Percentiles rank a stretch among this genome's conserved stretches.
Evolutionary conservation across 30 jellyfish, hydroid and myxozoan genomes (phyloP).

Genomic region (Catostylus mosaicus): DNA sequence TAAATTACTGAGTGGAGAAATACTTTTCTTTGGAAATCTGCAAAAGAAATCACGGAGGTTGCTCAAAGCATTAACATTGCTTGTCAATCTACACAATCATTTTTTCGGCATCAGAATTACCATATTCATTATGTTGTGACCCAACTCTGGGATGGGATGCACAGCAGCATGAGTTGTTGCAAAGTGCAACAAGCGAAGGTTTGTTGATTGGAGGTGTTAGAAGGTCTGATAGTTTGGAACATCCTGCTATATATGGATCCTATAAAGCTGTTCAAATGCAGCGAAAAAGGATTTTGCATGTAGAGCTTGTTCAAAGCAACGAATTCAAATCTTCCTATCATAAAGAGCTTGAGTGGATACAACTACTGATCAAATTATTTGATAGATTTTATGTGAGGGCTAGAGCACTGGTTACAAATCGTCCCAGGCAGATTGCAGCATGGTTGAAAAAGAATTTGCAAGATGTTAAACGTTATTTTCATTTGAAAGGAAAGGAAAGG

Average conservation of each 20-base stretch:
- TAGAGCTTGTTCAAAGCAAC: conserved; percentile 60
- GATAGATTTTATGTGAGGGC: conserved; percentile 30
- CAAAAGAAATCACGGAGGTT: conserved; percentile 43
- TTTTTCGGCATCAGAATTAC: conserved; percentile 39
- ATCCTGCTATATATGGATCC: conserved; percentile 72
- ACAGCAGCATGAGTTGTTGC: conserved; percentile 28
- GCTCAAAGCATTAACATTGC: conserved; percentile 40
- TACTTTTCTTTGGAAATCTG: conserved; percentile 43
- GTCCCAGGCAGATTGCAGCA: conserved; percentile 61
- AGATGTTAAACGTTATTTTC: conserved; percentile 49
- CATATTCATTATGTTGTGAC: conserved; percentile 41
- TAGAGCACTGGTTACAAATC: conserved; percentile 53
- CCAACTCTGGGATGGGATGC: conserved; percentile 14
- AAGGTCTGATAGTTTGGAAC: conserved; percentile 76
- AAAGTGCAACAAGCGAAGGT: conserved; percentile 10
- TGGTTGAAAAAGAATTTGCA: conserved; percentile 36
- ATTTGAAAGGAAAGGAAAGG: conserved; percentile 31
- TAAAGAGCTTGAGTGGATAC: conserved; percentile 60
- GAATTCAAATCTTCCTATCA: conserved; percentile 46
- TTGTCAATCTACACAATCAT: conserved; percentile 6
- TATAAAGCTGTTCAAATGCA: conserved; percentile 38
- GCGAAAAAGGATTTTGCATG: conserved; percentile 38
- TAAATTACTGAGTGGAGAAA: conserved; percentile 58
- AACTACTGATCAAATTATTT: conserved; percentile 13
- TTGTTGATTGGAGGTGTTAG: conserved; percentile 61